These are phyloP conservation scores for Caenorhabditis sinica DNA, from an alignment of 2,888 invertebrate species.

Conservation along the genomic window DNA sequence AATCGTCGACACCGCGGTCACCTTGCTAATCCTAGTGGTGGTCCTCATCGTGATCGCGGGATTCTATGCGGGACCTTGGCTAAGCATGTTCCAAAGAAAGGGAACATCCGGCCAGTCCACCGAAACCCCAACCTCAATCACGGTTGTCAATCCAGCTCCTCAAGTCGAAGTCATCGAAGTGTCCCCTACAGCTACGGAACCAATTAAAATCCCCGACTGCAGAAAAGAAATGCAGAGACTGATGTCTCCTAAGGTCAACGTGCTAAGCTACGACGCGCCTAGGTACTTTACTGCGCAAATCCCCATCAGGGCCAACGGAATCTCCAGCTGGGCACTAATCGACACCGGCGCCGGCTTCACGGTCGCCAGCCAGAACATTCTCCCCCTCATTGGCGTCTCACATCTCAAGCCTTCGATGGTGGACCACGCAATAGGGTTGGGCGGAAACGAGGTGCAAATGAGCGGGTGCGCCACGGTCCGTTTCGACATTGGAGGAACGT, in stretches of 20 bases:
- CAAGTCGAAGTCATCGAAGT: no score
- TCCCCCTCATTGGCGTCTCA: neutral
- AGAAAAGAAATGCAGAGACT: no score
- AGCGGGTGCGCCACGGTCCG: conserved; percentile 7
- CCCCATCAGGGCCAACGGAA: neutral
- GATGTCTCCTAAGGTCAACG: neutral
- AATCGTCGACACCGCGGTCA: neutral
- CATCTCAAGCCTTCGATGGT: neutral
- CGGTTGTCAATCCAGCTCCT: no score
- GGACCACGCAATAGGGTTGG: conserved; percentile 9
- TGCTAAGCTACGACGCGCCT: neutral
- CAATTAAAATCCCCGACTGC: no score
- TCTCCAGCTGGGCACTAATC: neutral
- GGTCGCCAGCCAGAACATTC: neutral
- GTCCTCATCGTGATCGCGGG: neutral
- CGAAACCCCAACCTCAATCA: no score
- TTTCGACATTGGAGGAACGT: conserved; percentile 4
- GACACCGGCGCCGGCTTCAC: conserved; percentile 12
- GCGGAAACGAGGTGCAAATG: conserved; percentile 17
- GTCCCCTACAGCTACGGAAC: no score
- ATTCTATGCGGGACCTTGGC: no score
- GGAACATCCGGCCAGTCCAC: no score
- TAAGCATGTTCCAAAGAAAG: no score
- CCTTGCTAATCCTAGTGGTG: neutral
- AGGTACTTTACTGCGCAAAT: neutral